phyloP scores from a whole-genome alignment of 2,888 invertebrate species.

The Alloscopus bannaensis region DNA sequence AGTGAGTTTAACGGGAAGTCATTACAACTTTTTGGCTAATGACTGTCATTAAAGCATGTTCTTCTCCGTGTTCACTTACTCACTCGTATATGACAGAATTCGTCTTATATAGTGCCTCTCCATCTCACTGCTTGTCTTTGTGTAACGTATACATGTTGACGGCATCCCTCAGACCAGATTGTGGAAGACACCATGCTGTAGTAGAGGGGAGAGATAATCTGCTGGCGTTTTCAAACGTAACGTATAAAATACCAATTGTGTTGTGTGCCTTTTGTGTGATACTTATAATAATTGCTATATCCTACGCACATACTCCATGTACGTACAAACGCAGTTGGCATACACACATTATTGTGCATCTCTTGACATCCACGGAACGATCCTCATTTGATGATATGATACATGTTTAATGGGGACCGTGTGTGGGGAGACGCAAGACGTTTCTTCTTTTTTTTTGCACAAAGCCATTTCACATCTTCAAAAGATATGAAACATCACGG shows the following conservation, averaged over 20 bases:
- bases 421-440: not conserved
- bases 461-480: conserved; percentile 16
- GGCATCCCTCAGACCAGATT: not conserved
- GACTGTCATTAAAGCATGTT: conserved; percentile 66
- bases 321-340: not conserved
- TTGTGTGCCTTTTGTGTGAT: conserved; percentile 1
- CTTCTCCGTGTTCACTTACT: conserved; percentile 42
- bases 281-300: conserved; percentile 28
- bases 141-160: no score
- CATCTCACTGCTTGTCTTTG: not conserved
- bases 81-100: no score
- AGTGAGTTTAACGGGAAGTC: conserved; percentile 67
- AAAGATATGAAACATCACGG: conserved; percentile 14
- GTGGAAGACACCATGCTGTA: not conserved
- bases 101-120: no score
- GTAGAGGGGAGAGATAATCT: not conserved
- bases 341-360: no score
- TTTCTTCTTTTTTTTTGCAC: conserved; percentile 13
- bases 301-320: conserved; percentile 53
- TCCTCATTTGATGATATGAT: conserved; percentile 22
- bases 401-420: conserved; percentile 17
- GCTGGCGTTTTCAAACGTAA: no score
- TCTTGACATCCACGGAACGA: conserved; percentile 20
- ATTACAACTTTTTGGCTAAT: conserved; percentile 69
- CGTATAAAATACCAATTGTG: not conserved